Percentiles rank a stretch among this genome's conserved stretches.
Conservation (phyloP, 2,888 invertebrate genomes). For the Dryobotodes eremita region DNA sequence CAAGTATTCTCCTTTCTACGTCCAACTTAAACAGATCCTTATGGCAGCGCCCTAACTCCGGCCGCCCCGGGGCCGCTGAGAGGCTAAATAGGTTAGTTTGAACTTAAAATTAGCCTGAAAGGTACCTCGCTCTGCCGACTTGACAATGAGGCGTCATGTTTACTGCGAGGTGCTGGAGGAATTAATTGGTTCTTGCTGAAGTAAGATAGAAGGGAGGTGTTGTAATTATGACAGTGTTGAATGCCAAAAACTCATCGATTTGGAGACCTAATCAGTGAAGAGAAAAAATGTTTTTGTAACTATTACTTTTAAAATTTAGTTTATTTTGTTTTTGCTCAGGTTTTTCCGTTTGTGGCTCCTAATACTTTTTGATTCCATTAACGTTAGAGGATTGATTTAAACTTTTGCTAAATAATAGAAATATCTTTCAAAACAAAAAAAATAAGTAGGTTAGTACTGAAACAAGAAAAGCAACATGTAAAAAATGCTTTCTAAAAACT, state of each 20-base stretch:
- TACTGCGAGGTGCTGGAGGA: slow-evolving; percentile 27
- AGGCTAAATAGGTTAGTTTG: slow-evolving; percentile 72
- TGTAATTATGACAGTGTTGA: not conserved
- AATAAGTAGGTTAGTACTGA: too few species aligned
- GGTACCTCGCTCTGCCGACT: slow-evolving; percentile 53
- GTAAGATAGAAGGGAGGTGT: not conserved
- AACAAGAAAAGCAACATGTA: too few species aligned
- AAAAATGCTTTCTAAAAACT: not conserved
- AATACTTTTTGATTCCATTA: not conserved
- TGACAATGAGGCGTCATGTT: slow-evolving; percentile 62
- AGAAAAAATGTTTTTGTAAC: too few species aligned
- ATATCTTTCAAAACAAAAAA: not conserved
- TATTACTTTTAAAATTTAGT: not conserved
- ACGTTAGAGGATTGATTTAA: not conserved
- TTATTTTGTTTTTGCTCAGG: not conserved
- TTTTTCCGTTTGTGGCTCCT: not conserved
- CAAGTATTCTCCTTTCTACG: not conserved
- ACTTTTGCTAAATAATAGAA: not conserved
- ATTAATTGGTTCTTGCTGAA: slow-evolving; percentile 2
- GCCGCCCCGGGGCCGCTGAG: slow-evolving; percentile 42
- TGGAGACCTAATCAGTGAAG: not conserved
- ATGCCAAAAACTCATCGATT: not conserved
- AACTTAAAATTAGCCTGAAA: slow-evolving; percentile 70
- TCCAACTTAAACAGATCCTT: slow-evolving; percentile 21
- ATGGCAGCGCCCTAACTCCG: slow-evolving; percentile 34